Percentiles rank a stretch among this genome's conserved stretches.
Evolutionary conservation across 2,797 vertebrate species (phyloP).

Genomic region (Microcaecilia unicolor): DNA sequence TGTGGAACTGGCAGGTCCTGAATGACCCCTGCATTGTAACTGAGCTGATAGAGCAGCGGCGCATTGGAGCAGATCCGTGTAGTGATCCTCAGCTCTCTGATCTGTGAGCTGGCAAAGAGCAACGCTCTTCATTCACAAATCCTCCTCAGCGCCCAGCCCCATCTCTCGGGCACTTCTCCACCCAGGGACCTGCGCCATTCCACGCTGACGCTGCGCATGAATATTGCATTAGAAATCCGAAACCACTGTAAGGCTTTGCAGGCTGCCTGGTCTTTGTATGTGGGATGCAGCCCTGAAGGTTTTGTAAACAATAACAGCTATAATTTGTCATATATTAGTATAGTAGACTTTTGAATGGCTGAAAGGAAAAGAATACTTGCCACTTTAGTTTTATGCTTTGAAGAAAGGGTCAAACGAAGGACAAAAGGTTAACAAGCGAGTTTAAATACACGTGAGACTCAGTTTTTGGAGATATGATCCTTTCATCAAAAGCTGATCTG

Average conservation of each 20-base stretch:
- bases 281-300: no score
- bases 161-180: constrained; percentile 34
- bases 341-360: no score
- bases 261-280: no score
- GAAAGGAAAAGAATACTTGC: no score
- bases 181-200: constrained; percentile 30
- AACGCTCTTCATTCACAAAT: constrained; percentile 72
- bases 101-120: constrained; percentile 64
- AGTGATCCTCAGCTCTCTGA: constrained; percentile 59
- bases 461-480: no score
- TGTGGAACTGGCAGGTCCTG: constrained; percentile 52
- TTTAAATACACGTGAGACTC: no score
- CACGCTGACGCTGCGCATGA: constrained; percentile 45
- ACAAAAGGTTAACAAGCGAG: no score
- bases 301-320: no score
- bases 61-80: constrained; percentile 61
- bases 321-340: no score
- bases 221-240: constrained; percentile 13
- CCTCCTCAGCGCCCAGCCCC: constrained; percentile 53
- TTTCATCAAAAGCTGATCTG: no score
- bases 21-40: constrained; percentile 51
- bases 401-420: no score
- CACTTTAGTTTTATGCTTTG: no score
- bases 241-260: not conserved
- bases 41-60: constrained; percentile 45